phyloP scores from a whole-genome alignment of 2,113 vertebrate genomes.

The Solea senegalensis region DNA sequence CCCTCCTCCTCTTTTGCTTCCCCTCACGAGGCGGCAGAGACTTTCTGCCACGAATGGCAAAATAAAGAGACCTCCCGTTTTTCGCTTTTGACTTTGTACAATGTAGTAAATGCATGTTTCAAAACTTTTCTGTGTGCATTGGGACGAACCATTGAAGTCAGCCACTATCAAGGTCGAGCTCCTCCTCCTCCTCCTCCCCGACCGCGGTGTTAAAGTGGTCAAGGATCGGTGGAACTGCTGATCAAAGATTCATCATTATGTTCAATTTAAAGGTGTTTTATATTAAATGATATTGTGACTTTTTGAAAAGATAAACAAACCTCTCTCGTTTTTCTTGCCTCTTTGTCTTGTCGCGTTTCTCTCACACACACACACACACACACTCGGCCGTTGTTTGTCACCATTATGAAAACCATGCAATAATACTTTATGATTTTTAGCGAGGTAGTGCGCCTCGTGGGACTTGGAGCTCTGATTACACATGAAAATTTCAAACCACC shows the following conservation, averaged over 20 bases:
- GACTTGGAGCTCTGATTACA: constrained; percentile 56
- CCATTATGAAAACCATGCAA: constrained; percentile 57
- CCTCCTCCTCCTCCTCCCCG: constrained; percentile 33
- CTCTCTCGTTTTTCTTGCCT: constrained; percentile 46
- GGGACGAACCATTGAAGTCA: constrained; percentile 62
- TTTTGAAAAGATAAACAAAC: constrained; percentile 77
- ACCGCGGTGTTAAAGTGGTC: constrained; percentile 54
- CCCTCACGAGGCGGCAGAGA: constrained; percentile 74
- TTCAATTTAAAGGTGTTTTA: constrained; percentile 83
- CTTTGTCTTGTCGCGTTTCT: constrained; percentile 16
- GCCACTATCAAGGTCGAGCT: constrained; percentile 56
- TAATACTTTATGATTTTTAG: constrained; percentile 63
- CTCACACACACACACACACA: neutral
- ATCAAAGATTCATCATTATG: constrained; percentile 70
- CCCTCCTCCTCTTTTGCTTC: constrained; percentile 65
- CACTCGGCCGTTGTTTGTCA: constrained; percentile 32
- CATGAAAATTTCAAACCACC: constrained; percentile 70
- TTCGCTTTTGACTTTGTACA: constrained; percentile 78
- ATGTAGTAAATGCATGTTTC: constrained; percentile 85
- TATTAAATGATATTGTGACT: constrained; percentile 86
- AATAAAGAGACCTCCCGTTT: constrained; percentile 54
- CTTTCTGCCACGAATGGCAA: constrained; percentile 60
- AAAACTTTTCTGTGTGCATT: constrained; percentile 79
- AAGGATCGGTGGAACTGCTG: constrained; percentile 63
- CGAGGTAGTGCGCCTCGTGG: constrained; percentile 31